Evolutionary conservation across 2,888 invertebrate genomes (phyloP).

Genomic region (Odontocolon sp.): DNA sequence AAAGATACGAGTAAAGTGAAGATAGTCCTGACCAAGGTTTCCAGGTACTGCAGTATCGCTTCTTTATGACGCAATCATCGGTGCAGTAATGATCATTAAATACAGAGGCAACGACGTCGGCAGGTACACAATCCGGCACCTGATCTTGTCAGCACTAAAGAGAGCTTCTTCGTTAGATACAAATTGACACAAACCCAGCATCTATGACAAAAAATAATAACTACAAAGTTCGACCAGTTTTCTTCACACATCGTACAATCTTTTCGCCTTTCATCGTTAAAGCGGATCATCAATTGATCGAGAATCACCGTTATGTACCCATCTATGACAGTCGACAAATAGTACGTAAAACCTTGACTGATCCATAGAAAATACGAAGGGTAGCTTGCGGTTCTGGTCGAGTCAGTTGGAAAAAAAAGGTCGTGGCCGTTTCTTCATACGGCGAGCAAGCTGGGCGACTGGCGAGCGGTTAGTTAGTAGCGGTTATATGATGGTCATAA

Average conservation of each 20-base stretch:
- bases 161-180: not conserved
- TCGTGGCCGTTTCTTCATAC: not conserved
- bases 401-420: constrained; percentile 3
- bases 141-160: not conserved
- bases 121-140: not conserved
- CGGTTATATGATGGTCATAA: constrained; percentile 72
- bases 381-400: too few species aligned
- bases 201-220: too few species aligned
- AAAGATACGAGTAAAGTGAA: constrained; percentile 22
- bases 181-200: not conserved
- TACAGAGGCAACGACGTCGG: not conserved
- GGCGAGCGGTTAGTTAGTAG: constrained; percentile 76
- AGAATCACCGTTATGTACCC: too few species aligned
- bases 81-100: constrained; percentile 72
- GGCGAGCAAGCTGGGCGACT: constrained; percentile 35
- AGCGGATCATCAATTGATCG: too few species aligned
- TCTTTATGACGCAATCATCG: constrained; percentile 74
- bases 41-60: constrained; percentile 70
- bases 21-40: constrained; percentile 52
- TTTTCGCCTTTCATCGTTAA: too few species aligned
- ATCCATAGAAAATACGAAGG: too few species aligned
- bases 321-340: too few species aligned
- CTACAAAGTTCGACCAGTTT: too few species aligned
- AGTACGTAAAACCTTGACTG: too few species aligned
- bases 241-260: too few species aligned